These are phyloP conservation scores for Mythimna pallens DNA, from an alignment of 2,888 invertebrate genomes.

Conservation along the genomic window DNA sequence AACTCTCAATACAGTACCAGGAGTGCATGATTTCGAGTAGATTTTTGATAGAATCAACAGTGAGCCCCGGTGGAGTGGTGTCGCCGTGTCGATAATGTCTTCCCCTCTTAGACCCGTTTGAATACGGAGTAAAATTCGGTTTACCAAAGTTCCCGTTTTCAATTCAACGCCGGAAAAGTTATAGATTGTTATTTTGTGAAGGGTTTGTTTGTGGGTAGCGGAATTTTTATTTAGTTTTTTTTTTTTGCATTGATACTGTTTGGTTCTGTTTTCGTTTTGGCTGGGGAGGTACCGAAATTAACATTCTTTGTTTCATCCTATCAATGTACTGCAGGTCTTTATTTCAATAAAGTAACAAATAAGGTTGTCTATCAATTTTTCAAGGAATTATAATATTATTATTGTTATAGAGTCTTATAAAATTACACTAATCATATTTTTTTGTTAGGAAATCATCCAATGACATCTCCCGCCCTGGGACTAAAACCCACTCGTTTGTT, in stretches of 20 bases:
- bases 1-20: slow-evolving; percentile 64
- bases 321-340: not conserved
- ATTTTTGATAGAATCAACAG: slow-evolving; percentile 89
- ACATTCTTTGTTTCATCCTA: not conserved
- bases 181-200: slow-evolving; percentile 86
- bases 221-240: slow-evolving; percentile 70
- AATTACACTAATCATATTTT: no score
- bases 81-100: slow-evolving; percentile 85
- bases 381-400: no score
- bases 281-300: not conserved
- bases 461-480: no score
- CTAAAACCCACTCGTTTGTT: no score
- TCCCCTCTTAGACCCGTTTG: slow-evolving; percentile 81
- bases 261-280: slow-evolving; percentile 24
- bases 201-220: slow-evolving; percentile 75
- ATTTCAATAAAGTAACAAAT: not conserved
- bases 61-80: slow-evolving; percentile 81
- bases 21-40: slow-evolving; percentile 76
- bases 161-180: slow-evolving; percentile 82
- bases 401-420: no score
- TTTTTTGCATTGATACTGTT: slow-evolving; percentile 32
- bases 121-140: slow-evolving; percentile 87
- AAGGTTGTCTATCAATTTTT: not conserved
- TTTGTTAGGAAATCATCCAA: no score
- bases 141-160: slow-evolving; percentile 82